These are phyloP conservation scores for Nephrocerus scutellatus DNA, from an alignment of 2,888 invertebrate species.

Conservation along the genomic window DNA sequence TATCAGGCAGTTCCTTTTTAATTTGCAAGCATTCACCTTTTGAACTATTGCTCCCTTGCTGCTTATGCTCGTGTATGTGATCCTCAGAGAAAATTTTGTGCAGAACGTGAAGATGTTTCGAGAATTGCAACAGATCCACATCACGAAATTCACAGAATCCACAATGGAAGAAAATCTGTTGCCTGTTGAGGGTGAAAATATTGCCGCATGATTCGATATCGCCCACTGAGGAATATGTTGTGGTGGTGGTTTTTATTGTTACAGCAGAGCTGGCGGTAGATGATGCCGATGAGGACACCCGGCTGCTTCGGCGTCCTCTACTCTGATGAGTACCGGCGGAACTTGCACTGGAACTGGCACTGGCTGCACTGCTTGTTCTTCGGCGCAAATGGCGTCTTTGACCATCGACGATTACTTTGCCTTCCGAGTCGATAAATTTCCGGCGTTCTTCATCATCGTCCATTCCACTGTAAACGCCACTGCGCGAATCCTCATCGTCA, in stretches of 20 bases:
- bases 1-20: not conserved
- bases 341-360: constrained; percentile 14
- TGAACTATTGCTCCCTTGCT: not conserved
- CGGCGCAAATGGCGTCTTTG: constrained; percentile 8
- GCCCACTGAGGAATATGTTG: too few species aligned
- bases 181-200: constrained; percentile 31
- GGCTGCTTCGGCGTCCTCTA: too few species aligned
- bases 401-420: too few species aligned
- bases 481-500: not conserved
- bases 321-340: too few species aligned
- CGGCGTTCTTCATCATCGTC: too few species aligned
- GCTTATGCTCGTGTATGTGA: too few species aligned
- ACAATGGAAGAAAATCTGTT: constrained; percentile 34
- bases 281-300: constrained; percentile 20
- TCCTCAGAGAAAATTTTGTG: constrained; percentile 26
- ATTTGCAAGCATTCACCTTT: not conserved
- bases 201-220: constrained; percentile 32
- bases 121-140: constrained; percentile 27
- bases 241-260: too few species aligned
- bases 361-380: constrained; percentile 13
- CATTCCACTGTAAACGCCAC: too few species aligned
- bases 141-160: constrained; percentile 32
- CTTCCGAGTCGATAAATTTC: too few species aligned
- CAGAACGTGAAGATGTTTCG: constrained; percentile 28
- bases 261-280: constrained; percentile 14